Conservation (phyloP, 2,797 vertebrate species). For the Danio jaintianensis region DNA sequence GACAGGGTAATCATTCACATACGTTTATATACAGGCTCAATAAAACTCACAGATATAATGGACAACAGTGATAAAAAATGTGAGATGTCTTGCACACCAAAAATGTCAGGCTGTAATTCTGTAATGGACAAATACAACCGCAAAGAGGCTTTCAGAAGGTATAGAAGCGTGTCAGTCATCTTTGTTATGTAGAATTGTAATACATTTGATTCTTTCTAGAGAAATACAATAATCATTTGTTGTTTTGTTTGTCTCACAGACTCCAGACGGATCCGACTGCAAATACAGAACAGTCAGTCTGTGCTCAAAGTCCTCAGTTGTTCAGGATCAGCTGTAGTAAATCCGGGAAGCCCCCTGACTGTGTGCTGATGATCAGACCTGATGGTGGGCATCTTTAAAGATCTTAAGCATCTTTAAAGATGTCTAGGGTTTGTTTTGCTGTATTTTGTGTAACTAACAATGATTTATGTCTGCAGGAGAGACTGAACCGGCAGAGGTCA, state of each 20-base stretch:
- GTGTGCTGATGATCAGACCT: neutral
- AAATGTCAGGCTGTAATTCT: constrained; percentile 16
- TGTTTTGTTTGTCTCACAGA: neutral
- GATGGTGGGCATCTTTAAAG: neutral
- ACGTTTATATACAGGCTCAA: constrained; percentile 20
- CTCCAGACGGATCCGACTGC: neutral
- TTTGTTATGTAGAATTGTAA: neutral
- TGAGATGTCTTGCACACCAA: constrained; percentile 4
- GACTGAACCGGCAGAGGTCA: constrained; percentile 7
- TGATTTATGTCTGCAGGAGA: constrained; percentile 51
- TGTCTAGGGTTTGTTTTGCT: neutral
- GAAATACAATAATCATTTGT: neutral
- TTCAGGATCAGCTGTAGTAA: constrained; percentile 76
- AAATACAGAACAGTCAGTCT: constrained; percentile 36
- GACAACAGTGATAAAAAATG: constrained; percentile 32
- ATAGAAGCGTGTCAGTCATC: neutral
- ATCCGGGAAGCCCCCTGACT: constrained; percentile 70
- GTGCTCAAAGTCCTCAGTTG: constrained; percentile 72
- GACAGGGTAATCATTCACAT: neutral
- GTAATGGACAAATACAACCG: constrained; percentile 20
- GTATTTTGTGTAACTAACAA: constrained; percentile 29
- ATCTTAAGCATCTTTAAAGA: neutral
- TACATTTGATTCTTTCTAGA: constrained; percentile 63
- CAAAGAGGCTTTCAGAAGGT: constrained; percentile 38
- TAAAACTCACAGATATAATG: constrained; percentile 18